Base-by-base conservation (phyloP, 2,888 invertebrate genomes). In the Phania funesta region DNA sequence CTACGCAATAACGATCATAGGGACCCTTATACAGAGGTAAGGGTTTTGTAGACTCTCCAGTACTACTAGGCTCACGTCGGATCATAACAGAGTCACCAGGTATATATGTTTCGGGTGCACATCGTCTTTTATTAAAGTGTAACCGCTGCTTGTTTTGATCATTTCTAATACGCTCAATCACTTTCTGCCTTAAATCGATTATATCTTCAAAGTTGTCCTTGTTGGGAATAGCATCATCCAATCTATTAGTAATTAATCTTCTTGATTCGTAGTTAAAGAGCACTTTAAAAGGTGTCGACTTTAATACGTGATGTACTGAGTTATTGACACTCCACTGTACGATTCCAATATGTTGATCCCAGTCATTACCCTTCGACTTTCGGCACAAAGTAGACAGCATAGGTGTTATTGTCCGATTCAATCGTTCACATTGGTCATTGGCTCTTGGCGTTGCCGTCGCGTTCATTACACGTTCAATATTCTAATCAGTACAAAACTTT, bases 311-410 rank as follows among this genome's bases (percentile, higher is more conserved):
- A 35, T 73, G 73, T 16, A 50, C 6, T 6, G 32, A 84, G 46
- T 85, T 83, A 70, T 86, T 86, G 6, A 86, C 44, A 26, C 81
- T 83, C 65, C 83, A 84, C 32, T 86, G 84, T 26, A 84, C 67
- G 32, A 75, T 64, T 9, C 75, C 46, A 8, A 85, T 74, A 35
- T 84, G 74, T 65, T 84, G 84, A 71, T 85, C 85, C 85, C 84
- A 82, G 41, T 68, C 65, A 62, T 80, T 71, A 50, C 77, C 84
- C 48, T 84, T 84, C n/a, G 75, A 54, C 6, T 65, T 44, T 67
- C 54, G 18, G 38, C 71, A 64, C 48, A 82, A 84, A 60, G 79
- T 84, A 13, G 80, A 71, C 24, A 86, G 50, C 20, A 83, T 83
- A 1, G 71, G 52, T 48, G 82, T 70, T 32, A 86, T 85, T 9